Percentiles rank a stretch among this genome's conserved stretches.
These are phyloP conservation scores for Adineta ricciae DNA, from an alignment of 2,888 invertebrate species.

Conservation along the genomic window DNA sequence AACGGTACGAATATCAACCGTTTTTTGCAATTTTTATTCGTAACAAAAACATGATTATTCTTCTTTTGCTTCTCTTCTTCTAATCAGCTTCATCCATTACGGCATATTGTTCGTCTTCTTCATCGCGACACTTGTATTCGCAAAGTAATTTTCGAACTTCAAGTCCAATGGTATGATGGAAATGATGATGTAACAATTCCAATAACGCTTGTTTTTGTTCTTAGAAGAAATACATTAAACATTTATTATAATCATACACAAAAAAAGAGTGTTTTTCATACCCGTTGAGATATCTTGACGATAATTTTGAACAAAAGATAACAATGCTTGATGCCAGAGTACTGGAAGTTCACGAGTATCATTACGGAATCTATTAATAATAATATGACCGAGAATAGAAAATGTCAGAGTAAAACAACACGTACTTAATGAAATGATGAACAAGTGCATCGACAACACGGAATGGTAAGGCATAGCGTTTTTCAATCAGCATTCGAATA, in stretches of 20 bases:
- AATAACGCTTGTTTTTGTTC: constrained; percentile 80
- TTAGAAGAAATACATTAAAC: constrained; percentile 40
- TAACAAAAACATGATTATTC: not conserved
- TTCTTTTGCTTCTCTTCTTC: not conserved
- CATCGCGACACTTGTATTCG: constrained; percentile 25
- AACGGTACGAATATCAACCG: not conserved
- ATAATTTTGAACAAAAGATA: constrained; percentile 86
- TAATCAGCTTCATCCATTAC: constrained; percentile 13
- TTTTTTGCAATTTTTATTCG: not conserved
- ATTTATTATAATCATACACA: no score
- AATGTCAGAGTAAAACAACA: not conserved
- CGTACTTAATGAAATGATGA: constrained; percentile 78
- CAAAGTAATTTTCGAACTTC: constrained; percentile 30
- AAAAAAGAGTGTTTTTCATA: not conserved
- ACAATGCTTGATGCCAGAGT: constrained; percentile 86
- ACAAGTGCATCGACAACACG: constrained; percentile 86
- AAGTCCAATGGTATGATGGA: constrained; percentile 24
- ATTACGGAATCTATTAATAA: constrained; percentile 62
- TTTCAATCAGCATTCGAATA: constrained; percentile 80
- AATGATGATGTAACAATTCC: constrained; percentile 58
- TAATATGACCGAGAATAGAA: not conserved
- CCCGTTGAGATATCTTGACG: constrained; percentile 73
- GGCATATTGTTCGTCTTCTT: constrained; percentile 24
- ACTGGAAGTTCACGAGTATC: constrained; percentile 79
- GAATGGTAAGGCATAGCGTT: constrained; percentile 91